Percentiles rank a stretch among this genome's conserved stretches.
Conservation (phyloP, 2,113 vertebrate genomes). For the Chaetura pelagica region DNA sequence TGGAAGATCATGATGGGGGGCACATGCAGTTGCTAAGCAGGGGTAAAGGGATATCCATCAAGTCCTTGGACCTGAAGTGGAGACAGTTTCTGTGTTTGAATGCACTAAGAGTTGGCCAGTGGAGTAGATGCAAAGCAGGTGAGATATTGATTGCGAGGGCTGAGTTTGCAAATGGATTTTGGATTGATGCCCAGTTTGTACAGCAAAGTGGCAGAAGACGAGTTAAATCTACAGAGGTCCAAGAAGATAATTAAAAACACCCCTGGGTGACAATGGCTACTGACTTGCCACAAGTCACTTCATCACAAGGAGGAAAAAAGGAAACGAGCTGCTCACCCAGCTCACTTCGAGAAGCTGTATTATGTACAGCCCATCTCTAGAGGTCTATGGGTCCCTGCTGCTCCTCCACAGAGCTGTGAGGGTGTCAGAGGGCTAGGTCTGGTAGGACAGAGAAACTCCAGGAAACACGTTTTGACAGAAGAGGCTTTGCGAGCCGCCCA, state of each 20-base stretch:
- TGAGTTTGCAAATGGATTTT: neutral
- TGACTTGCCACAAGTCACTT: neutral
- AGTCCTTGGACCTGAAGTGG: neutral
- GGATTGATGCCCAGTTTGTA: neutral
- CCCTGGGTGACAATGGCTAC: neutral
- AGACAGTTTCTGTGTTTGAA: neutral
- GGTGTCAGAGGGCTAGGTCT: neutral
- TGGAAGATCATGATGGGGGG: neutral
- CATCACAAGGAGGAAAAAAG: neutral
- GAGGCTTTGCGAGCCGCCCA: constrained; percentile 50
- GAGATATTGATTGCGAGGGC: neutral
- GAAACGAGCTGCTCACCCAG: rapidly evolving
- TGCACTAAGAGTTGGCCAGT: neutral
- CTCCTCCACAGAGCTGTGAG: neutral
- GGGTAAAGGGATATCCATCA: neutral
- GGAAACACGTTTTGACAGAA: constrained; percentile 71
- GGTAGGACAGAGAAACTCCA: constrained; percentile 30
- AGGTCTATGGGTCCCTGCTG: neutral
- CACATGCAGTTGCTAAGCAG: rapidly evolving
- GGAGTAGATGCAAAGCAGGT: neutral
- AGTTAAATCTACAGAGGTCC: neutral
- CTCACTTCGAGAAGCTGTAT: neutral
- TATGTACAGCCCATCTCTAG: neutral
- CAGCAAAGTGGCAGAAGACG: neutral
- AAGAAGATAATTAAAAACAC: constrained; percentile 11